Percentiles rank a stretch among this genome's conserved stretches.
Conservation (phyloP, 2,888 invertebrate genomes). For the Drosophila eohydei region DNA sequence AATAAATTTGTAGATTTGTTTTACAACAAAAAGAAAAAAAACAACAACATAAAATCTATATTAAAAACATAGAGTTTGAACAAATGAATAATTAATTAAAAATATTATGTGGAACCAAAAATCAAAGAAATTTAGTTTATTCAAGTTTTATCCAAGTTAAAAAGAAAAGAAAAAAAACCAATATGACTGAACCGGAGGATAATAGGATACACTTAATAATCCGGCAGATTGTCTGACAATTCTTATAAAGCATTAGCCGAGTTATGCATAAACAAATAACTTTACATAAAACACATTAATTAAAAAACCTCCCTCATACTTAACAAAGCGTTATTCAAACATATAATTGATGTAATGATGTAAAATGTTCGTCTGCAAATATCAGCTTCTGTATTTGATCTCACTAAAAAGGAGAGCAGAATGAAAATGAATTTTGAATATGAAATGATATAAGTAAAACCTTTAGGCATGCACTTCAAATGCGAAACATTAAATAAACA, state of each 20-base stretch:
- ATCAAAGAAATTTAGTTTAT: constrained; percentile 29
- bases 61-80: constrained; percentile 34
- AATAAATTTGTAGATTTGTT: constrained; percentile 72
- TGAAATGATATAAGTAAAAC: constrained; percentile 40
- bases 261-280: constrained; percentile 66
- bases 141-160: constrained; percentile 23
- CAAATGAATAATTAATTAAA: constrained; percentile 2
- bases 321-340: constrained; percentile 52
- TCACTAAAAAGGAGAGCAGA: constrained; percentile 55
- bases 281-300: constrained; percentile 46
- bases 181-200: constrained; percentile 41
- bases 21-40: constrained; percentile 37
- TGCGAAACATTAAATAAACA: constrained; percentile 47
- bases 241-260: constrained; percentile 58
- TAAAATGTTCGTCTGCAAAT: constrained; percentile 66
- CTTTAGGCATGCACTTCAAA: constrained; percentile 48
- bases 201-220: constrained; percentile 27
- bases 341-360: constrained; percentile 48
- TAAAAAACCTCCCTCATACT: constrained; percentile 34
- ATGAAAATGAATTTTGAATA: constrained; percentile 26
- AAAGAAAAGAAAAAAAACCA: constrained; percentile 12
- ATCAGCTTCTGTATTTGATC: constrained; percentile 80
- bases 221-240: constrained; percentile 56
- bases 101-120: constrained; percentile 43
- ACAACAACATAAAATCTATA: constrained; percentile 39